Conservation (phyloP, 1,140 invertebrate species). For the Ostrea edulis region DNA sequence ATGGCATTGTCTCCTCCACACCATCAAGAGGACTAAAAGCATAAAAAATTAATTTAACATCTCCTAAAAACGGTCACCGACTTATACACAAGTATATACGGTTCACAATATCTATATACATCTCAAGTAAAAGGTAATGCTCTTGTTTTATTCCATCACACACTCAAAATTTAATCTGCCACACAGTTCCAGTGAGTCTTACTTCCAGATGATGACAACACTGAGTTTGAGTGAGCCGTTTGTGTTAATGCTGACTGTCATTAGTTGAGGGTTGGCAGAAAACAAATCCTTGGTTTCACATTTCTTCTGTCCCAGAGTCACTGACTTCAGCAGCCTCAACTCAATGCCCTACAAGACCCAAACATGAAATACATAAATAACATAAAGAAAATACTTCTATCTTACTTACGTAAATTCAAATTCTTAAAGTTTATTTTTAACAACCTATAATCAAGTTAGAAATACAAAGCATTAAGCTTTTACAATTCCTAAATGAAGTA, state of each 20-base stretch:
- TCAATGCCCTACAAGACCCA: constrained; percentile 79
- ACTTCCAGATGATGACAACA: constrained; percentile 84
- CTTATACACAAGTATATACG: no score
- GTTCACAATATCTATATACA: no score
- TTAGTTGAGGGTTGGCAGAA: constrained; percentile 83
- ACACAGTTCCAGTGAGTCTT: no score
- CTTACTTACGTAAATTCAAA: no score
- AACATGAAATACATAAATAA: no score
- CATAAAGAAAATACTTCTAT: no score
- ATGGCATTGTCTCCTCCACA: constrained; percentile 73
- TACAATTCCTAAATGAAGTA: not conserved
- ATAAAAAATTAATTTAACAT: not conserved
- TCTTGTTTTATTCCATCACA: no score
- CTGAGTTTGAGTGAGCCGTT: constrained; percentile 85
- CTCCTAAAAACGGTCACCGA: no score
- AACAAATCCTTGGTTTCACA: constrained; percentile 85
- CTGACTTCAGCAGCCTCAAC: constrained; percentile 80
- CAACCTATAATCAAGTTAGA: not conserved
- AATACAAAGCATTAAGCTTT: not conserved
- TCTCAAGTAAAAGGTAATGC: no score
- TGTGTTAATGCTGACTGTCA: constrained; percentile 85
- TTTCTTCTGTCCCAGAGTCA: constrained; percentile 82
- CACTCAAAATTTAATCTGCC: no score
- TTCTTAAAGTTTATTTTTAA: no score
- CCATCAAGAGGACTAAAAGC: constrained; percentile 77